A percentile compares a stretch with the other conserved stretches of the same genome.
Conservation (phyloP, 30 jellyfish, hydroid and myxozoan species). For the Rhopilema esculentum region DNA sequence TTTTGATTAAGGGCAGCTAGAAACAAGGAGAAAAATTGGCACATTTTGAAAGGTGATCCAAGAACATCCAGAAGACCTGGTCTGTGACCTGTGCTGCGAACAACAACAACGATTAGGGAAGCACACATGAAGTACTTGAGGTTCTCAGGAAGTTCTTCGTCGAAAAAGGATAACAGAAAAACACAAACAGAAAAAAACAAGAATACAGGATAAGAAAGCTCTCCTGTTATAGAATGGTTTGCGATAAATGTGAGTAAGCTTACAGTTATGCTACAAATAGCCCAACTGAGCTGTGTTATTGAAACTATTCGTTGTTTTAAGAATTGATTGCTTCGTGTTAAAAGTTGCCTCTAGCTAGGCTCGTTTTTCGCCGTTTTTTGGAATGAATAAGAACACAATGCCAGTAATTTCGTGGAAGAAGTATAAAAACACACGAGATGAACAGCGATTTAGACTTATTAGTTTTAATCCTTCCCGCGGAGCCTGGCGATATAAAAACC, state of each 20-base stretch:
- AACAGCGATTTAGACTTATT: too few species aligned
- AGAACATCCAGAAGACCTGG: neutral
- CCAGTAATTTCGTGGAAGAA: too few species aligned
- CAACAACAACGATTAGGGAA: neutral
- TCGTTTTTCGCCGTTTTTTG: too few species aligned
- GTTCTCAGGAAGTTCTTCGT: neutral
- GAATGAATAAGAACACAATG: too few species aligned
- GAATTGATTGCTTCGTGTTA: neutral
- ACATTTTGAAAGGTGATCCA: neutral
- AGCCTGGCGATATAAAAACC: too few species aligned
- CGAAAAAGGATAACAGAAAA: neutral
- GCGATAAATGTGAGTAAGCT: conserved; percentile 59
- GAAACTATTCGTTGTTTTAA: neutral
- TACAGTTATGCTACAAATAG: neutral
- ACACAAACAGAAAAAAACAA: neutral
- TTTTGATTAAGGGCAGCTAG: neutral
- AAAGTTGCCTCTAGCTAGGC: too few species aligned
- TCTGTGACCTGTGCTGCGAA: too few species aligned
- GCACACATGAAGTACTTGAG: neutral
- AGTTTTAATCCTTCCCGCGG: too few species aligned
- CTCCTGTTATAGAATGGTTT: conserved; percentile 13
- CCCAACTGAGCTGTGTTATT: neutral
- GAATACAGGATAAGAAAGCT: neutral
- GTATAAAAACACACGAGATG: too few species aligned
- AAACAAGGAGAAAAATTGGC: neutral